phyloP scores from a whole-genome alignment of 1,140 invertebrate species.

The Tetranychus urticae region DNA sequence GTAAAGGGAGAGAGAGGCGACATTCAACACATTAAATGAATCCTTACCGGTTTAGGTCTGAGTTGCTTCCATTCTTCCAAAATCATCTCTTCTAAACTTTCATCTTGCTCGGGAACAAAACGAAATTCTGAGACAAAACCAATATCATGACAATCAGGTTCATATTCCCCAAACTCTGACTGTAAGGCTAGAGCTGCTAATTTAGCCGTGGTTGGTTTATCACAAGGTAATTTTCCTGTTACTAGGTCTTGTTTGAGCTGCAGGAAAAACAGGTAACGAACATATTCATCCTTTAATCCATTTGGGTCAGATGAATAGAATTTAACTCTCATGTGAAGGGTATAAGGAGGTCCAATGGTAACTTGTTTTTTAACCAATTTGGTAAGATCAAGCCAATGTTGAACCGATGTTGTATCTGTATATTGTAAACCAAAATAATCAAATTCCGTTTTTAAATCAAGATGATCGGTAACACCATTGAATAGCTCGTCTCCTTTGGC shows the following conservation, averaged over 20 bases:
- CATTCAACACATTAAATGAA: no score
- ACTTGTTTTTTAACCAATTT: constrained; percentile 96
- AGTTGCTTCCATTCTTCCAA: constrained; percentile 66
- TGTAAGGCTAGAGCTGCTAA: constrained; percentile 79
- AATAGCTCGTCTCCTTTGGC: constrained; percentile 38
- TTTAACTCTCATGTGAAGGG: constrained; percentile 81
- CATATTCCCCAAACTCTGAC: constrained; percentile 94
- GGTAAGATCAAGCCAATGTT: constrained; percentile 92
- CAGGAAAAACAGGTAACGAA: constrained; percentile 27
- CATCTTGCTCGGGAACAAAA: constrained; percentile 73
- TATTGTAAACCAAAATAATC: constrained; percentile 99
- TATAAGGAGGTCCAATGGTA: constrained; percentile 66
- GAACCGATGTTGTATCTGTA: constrained; percentile 49
- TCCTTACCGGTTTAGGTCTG: constrained; percentile 21
- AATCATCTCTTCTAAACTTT: constrained; percentile 64
- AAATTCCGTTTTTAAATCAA: constrained; percentile 48
- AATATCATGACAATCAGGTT: constrained; percentile 56
- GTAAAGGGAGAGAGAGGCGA: no score
- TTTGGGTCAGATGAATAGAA: constrained; percentile 98
- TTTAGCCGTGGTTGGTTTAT: constrained; percentile 64
- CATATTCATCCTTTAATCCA: constrained; percentile 71
- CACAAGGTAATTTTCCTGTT: constrained; percentile 64
- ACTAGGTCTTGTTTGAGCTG: constrained; percentile 87
- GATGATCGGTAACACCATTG: constrained; percentile 10
- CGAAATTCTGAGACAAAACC: constrained; percentile 93